Conservation (phyloP, 2,888 invertebrate genomes). For the Tinea semifulvella region DNA sequence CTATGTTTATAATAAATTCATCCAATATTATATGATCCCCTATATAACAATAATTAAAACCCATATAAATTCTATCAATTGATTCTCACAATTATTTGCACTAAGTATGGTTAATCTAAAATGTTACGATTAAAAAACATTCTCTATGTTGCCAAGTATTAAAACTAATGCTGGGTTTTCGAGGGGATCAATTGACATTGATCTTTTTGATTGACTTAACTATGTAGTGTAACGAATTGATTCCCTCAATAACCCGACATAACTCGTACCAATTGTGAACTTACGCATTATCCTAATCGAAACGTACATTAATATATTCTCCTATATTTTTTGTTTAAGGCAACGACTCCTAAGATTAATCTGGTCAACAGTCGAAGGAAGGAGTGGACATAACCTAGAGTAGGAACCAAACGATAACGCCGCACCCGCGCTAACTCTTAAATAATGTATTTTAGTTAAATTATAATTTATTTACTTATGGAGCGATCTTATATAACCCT, state of each 20-base stretch:
- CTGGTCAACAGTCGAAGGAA: background rate
- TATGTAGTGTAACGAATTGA: constrained; percentile 55
- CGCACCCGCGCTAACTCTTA: constrained; percentile 4
- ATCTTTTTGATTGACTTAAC: constrained; percentile 47
- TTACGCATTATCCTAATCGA: too few relatives aligned
- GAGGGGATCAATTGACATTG: too few relatives aligned
- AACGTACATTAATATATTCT: constrained; percentile 60
- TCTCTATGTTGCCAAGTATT: too few relatives aligned
- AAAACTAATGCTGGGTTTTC: too few relatives aligned
- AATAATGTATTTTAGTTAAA: constrained; percentile 40
- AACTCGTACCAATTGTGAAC: constrained; percentile 63
- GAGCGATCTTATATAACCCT: constrained; percentile 67
- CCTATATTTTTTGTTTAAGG: constrained; percentile 61
- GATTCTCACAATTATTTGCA: constrained; percentile 62
- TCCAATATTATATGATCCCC: constrained; percentile 63
- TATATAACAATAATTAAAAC: constrained; percentile 65
- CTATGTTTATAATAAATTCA: constrained; percentile 68
- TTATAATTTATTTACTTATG: constrained; percentile 60
- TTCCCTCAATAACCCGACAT: constrained; percentile 66
- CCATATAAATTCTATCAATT: constrained; percentile 64
- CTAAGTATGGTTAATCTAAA: constrained; percentile 66
- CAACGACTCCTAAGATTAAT: constrained; percentile 60
- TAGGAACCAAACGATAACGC: constrained; percentile 5
- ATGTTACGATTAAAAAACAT: too few relatives aligned
- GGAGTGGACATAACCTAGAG: background rate